Evolutionary conservation across 2,888 invertebrate genomes (phyloP).

Genomic region (Volucella zonaria): DNA sequence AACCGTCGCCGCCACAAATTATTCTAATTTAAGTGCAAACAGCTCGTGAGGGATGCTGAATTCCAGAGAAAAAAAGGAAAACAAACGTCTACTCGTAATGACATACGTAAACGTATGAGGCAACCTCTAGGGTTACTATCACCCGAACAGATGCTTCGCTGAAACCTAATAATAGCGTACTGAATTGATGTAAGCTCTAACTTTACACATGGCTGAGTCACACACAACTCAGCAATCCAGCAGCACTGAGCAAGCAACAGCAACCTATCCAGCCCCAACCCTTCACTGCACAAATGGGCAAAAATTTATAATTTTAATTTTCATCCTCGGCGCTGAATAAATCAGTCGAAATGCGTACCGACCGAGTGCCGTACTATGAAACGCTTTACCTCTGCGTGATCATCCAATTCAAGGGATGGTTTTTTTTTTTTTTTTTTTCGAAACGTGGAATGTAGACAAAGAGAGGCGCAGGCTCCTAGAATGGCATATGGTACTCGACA

Average conservation of each 20-base stretch:
- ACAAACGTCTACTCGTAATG: slow-evolving; percentile 20
- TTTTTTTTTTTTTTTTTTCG: background rate
- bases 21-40: slow-evolving; percentile 57
- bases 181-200: slow-evolving; percentile 49
- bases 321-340: slow-evolving; percentile 62
- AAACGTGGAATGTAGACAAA: no score
- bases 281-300: slow-evolving; percentile 32
- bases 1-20: slow-evolving; percentile 41
- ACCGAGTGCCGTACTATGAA: background rate
- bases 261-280: slow-evolving; percentile 9
- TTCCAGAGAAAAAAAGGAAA: slow-evolving; percentile 18
- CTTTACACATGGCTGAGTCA: slow-evolving; percentile 63
- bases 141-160: slow-evolving; percentile 38
- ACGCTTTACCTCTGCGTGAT: background rate
- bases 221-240: slow-evolving; percentile 10
- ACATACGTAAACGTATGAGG: background rate
- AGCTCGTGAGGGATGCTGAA: slow-evolving; percentile 32
- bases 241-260: background rate
- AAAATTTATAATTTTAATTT: slow-evolving; percentile 65
- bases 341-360: slow-evolving; percentile 52
- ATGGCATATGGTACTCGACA: no score
- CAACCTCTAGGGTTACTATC: slow-evolving; percentile 21
- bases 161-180: slow-evolving; percentile 60
- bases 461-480: background rate
- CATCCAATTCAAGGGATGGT: slow-evolving; percentile 1